phyloP scores from a whole-genome alignment of 2,888 invertebrate species.

The Philaethria dido region DNA sequence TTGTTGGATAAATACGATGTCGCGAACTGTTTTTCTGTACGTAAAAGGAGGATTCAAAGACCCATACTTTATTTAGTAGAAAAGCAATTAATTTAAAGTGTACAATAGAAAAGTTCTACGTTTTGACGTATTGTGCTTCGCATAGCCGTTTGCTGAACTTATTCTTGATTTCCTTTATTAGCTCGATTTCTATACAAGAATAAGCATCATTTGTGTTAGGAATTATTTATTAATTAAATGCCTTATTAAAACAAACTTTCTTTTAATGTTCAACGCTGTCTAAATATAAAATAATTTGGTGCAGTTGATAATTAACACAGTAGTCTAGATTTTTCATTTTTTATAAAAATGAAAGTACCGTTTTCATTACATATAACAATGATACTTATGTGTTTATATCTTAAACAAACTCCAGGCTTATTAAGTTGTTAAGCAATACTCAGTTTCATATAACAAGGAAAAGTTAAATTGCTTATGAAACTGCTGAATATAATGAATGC shows the following conservation, averaged over 20 bases:
- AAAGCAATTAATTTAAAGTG: conserved; percentile 78
- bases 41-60: conserved; percentile 35
- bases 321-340: background rate
- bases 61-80: conserved; percentile 42
- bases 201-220: conserved; percentile 54
- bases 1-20: conserved; percentile 38
- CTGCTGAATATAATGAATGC: conserved; percentile 37
- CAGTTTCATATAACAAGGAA: conserved; percentile 35
- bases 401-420: conserved; percentile 23
- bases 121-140: conserved; percentile 77
- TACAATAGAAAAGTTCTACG: conserved; percentile 78
- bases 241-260: background rate
- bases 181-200: conserved; percentile 66
- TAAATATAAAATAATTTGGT: background rate
- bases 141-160: conserved; percentile 71
- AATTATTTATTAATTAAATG: conserved; percentile 48
- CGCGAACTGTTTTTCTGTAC: conserved; percentile 30
- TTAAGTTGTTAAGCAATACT: conserved; percentile 31
- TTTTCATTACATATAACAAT: no score
- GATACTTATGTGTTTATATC: conserved; percentile 22
- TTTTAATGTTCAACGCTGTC: background rate
- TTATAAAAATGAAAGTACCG: no score
- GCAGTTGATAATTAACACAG: background rate
- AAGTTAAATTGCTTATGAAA: conserved; percentile 35
- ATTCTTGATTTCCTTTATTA: conserved; percentile 77